Evolutionary conservation across 2,797 vertebrate genomes (phyloP), one percentile per base, ranked within the genome.

Genomic region (Pygocentrus nattereri): DNA sequence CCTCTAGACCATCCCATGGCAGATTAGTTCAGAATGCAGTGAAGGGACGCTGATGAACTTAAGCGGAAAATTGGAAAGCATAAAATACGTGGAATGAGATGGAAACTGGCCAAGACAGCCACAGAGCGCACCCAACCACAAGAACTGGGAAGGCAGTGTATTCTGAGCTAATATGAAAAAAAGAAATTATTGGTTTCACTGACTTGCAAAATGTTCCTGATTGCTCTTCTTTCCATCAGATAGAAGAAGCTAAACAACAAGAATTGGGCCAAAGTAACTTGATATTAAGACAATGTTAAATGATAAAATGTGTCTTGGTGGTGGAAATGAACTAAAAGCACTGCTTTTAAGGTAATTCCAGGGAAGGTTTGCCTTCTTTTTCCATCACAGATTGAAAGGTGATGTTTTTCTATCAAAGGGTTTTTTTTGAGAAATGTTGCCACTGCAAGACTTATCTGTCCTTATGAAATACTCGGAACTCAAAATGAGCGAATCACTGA

Each of bases 51-150:
- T 74, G 76, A 74, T 82, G 70, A 69, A 68, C 64, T 68, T 75
- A 38, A 74, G 76, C 52, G 38, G 59, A 81, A 73, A 82, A 78
- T 74, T 68, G 52, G 70, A 67, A 74, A 74, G n/a, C 52, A 52
- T 59, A 71, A 72, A 49, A 61, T 59, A n/a, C 4, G n/a, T 21
- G 13, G 5, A 78, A 73, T 73, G 65, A 74, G 61, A 74, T 78
- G 70, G 76, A 74, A 19, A 44, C 61, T 2, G n/a, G 81, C 70
- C 76, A 82, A 59, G 31, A 50, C 76, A 61, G 38, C 31, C 47
- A 70, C 59, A 31, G 13, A 47, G 41, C 74, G 11, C 5, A 49
- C 21, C 61, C 77, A 21, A 12, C 11, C 8, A 50, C 65, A 61
- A 1, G 54, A 81, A 71, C 65, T 47, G 25, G 49, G 23, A 21